Evolutionary conservation across 2,888 invertebrate species (phyloP).

Genomic region (Platerodrilus igneus): DNA sequence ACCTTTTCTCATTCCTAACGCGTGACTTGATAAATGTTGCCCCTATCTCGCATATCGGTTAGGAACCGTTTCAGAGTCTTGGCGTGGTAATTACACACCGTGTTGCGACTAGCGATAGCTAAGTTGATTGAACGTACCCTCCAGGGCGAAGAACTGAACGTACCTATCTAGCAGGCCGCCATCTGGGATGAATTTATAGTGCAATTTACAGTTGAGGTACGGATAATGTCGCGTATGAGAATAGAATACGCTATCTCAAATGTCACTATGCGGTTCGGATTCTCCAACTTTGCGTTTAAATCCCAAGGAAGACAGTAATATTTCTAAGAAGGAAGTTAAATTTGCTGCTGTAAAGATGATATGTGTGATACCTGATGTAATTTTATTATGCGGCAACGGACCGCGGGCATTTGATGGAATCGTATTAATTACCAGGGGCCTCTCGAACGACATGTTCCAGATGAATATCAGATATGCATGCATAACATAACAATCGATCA

Average conservation of each 20-base stretch:
- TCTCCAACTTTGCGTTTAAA: too few species aligned
- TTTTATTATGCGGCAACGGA: too few species aligned
- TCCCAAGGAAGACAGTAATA: too few species aligned
- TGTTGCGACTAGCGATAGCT: constrained; percentile 37
- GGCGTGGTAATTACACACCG: constrained; percentile 39
- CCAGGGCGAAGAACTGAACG: constrained; percentile 35
- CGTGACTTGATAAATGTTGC: constrained; percentile 30
- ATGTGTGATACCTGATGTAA: too few species aligned
- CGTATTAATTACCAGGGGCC: too few species aligned
- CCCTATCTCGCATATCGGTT: constrained; percentile 28
- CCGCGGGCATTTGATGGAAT: too few species aligned
- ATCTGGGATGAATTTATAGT: constrained; percentile 32
- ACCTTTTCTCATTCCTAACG: constrained; percentile 29
- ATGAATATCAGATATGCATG: too few species aligned
- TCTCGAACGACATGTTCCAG: too few species aligned
- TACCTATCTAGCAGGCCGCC: constrained; percentile 28
- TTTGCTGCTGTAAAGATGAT: too few species aligned
- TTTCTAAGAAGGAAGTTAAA: too few species aligned
- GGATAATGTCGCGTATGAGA: constrained; percentile 32
- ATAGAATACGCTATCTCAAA: constrained; percentile 23
- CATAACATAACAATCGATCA: too few species aligned
- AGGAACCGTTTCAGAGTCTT: constrained; percentile 29
- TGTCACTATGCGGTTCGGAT: constrained; percentile 20
- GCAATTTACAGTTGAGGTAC: constrained; percentile 33
- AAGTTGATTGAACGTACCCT: constrained; percentile 39